phyloP scores from a whole-genome alignment of 1,140 invertebrate genomes.

The Homarus americanus region DNA sequence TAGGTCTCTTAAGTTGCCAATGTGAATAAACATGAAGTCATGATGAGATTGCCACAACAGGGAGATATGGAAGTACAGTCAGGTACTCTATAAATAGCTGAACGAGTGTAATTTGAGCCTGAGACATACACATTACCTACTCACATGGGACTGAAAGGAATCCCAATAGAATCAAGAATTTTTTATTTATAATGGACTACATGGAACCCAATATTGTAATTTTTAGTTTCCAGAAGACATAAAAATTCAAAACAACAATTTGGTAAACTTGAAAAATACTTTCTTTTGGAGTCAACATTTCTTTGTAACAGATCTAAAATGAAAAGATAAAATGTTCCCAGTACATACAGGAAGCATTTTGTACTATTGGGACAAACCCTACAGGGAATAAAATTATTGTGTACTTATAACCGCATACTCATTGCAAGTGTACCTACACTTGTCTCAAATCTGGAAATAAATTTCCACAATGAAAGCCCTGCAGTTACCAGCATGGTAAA shows the following conservation, averaged over 20 bases:
- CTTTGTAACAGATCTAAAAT: constrained; percentile 44
- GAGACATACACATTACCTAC: no score
- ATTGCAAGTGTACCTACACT: background rate
- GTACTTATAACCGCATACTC: background rate
- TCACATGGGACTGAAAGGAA: background rate
- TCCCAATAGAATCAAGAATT: background rate
- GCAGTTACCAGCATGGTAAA: background rate
- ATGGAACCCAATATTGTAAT: constrained; percentile 41
- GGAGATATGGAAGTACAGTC: no score
- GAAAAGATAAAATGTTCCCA: constrained; percentile 19
- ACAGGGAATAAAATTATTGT: constrained; percentile 13
- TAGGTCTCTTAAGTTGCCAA: no score
- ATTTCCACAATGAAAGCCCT: background rate
- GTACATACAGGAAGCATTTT: constrained; percentile 28
- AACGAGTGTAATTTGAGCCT: no score
- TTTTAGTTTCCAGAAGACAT: constrained; percentile 5
- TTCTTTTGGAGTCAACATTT: constrained; percentile 8
- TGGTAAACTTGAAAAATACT: constrained; percentile 33
- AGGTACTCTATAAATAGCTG: no score
- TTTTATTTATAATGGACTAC: constrained; percentile 33
- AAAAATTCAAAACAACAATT: constrained; percentile 44
- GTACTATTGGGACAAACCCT: constrained; percentile 39
- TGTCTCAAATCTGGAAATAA: background rate
- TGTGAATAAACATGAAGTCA: no score
- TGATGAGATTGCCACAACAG: no score